Base-by-base conservation (phyloP, 1,140 invertebrate species). In the Alviniconcha marisindica region DNA sequence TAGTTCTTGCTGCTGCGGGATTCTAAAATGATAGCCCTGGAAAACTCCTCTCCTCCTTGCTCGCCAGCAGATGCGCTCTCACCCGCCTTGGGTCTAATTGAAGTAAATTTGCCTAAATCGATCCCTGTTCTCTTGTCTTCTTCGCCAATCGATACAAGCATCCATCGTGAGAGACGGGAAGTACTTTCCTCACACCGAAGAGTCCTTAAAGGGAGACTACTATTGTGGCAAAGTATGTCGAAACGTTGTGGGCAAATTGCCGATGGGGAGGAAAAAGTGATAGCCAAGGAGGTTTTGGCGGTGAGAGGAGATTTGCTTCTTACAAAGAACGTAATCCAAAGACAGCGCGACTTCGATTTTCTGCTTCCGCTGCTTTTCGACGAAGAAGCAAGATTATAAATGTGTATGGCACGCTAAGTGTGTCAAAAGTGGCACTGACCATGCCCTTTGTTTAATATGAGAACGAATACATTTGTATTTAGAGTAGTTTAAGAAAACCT, bases 51-150 rank as follows among this genome's bases (percentile, higher is more conserved):
- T 48, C 44, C 7, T 18, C 44, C 77, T 38, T 24, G 38, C 36
- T 38, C 31, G 38, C 36, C 48, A 78, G 28, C 77, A 78, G 77
- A 78, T 78, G 77, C 77, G 77, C 77, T 78, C 77, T 60, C 77
- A 63, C 77, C 33, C 48, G 38, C 51, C 77, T 33, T 14, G 18
- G 36, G 51, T 78, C 77, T 63, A 78, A 78, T 63, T 78, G 77
- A 78, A 78, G 54, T 63, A 78, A 78, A 78, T 63, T 63, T 78
- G 77, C 77, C 77, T 60, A 56, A 60, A 78, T 63, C 77, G 51
- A 78, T 56, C 33, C 54, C 56, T 0, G 24, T n/a, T n/a, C 54
- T 38, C 51, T 36, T 33, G 77, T 78, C 18, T 60, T 60, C 15
- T 56, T 28, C 51, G 51, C 51, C 77, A 78, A 78, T 78, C 77